Percentiles rank a stretch among this genome's conserved stretches.
Evolutionary conservation across 1,140 invertebrate species (phyloP).

Genomic region (Mesaphorura yosii): DNA sequence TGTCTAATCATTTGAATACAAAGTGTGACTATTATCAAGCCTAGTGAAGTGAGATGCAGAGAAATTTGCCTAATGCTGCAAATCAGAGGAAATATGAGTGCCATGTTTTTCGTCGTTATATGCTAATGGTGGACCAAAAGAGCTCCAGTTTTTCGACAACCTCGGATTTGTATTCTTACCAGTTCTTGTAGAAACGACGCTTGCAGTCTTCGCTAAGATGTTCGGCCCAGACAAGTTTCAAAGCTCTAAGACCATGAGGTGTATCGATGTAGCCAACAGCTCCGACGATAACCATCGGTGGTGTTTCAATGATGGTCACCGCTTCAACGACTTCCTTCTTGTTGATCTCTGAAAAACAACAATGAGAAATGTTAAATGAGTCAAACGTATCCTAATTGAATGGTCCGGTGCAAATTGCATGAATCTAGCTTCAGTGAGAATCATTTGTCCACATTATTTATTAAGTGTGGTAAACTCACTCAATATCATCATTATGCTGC

Average conservation of each 20-base stretch:
- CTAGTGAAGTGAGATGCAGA: background rate
- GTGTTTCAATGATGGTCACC: constrained; percentile 95
- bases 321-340: constrained; percentile 99
- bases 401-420: too few relatives aligned
- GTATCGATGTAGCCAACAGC: constrained; percentile 98
- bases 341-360: constrained; percentile 72
- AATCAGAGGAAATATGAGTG: background rate
- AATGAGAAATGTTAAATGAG: constrained; percentile 3
- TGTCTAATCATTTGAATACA: too few relatives aligned
- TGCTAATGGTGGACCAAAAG: too few relatives aligned
- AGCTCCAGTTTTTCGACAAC: too few relatives aligned
- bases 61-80: background rate
- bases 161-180: constrained; percentile 70
- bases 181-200: constrained; percentile 99
- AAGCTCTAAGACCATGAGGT: constrained; percentile 82
- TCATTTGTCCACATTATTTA: too few relatives aligned
- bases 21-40: too few relatives aligned
- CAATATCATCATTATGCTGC: too few relatives aligned
- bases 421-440: too few relatives aligned
- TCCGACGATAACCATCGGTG: constrained; percentile 95
- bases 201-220: constrained; percentile 97
- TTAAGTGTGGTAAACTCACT: too few relatives aligned
- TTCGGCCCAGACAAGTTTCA: constrained; percentile 96
- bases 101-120: background rate
- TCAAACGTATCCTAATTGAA: too few relatives aligned